Base-by-base conservation (phyloP, 2,888 invertebrate species). In the Chymomyza procnemis region DNA sequence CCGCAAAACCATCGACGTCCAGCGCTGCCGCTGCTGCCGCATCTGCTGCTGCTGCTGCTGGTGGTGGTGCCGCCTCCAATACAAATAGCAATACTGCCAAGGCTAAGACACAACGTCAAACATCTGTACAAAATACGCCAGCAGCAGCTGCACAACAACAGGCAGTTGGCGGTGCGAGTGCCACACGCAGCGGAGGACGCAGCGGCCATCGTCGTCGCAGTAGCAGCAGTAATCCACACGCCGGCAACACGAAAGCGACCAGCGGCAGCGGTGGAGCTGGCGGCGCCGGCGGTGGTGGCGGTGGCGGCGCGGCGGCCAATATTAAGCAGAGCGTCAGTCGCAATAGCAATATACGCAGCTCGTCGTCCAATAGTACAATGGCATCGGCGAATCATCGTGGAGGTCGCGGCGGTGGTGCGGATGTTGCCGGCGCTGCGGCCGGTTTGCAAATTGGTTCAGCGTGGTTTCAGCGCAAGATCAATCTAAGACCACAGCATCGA, bases 381-480 rank as follows among this genome's bases (percentile, higher is more conserved):
- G 91, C 91, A 88, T 91, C 91, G 77, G 90, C 91, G 69, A 91
- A 90, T 92, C 90, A 90, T 83, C 87, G 90, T 48, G 90, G 89
- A 73, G 90, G 89, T 68, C 88, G 89, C 59, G 88, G 86, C 57
- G 84, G 76, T 41, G 74, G 80, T 19, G 88, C 80, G 54, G 87
- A 81, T 70, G 87, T 77, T 66, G 88, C 84, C 71, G 80, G 75
- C 65, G 85, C 79, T 55, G 75, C 79, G 71, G 93, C 95, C 93
- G 97, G 96, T 92, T 95, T 97, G 92, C 97, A 97, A 94, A 96
- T 96, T 91, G 97, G 97, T 92, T 96, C 97, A 92, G 97, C 97
- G 92, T 99, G 98, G 98, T 97, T 97, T 94, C 98, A 99, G 93
- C 95, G 96, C 92, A 97, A 97, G 93, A 95, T 99, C 92, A 97